phyloP scores from a whole-genome alignment of 2,888 invertebrate genomes.

The Papilio elwesi region DNA sequence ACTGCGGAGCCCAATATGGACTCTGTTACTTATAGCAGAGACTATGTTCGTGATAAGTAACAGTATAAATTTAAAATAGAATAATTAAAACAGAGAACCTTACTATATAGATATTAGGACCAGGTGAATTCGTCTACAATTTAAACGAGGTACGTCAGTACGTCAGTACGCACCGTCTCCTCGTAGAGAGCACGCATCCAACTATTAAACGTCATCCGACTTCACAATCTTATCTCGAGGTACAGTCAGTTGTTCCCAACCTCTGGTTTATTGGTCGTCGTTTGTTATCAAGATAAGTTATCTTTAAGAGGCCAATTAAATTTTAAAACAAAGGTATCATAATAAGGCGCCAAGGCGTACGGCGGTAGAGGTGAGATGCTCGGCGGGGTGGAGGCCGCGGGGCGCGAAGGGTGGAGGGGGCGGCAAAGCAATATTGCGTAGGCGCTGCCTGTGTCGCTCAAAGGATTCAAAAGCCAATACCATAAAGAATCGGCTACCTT shows the following conservation, averaged over 20 bases:
- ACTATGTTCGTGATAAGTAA: too few species aligned
- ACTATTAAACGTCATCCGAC: constrained; percentile 69
- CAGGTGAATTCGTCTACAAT: too few species aligned
- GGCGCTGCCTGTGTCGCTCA: constrained; percentile 76
- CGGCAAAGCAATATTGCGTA: constrained; percentile 60
- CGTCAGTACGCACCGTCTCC: constrained; percentile 37
- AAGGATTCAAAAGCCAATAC: constrained; percentile 66
- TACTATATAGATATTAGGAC: too few species aligned
- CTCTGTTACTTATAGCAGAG: too few species aligned
- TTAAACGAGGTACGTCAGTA: too few species aligned
- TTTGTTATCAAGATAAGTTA: constrained; percentile 84
- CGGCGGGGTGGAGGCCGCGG: constrained; percentile 46
- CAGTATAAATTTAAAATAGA: too few species aligned
- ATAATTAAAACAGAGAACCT: too few species aligned
- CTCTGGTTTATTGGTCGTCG: constrained; percentile 82
- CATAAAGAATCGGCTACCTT: constrained; percentile 61
- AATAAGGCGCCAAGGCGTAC: constrained; percentile 80
- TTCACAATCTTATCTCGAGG: constrained; percentile 74
- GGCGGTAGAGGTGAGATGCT: constrained; percentile 42
- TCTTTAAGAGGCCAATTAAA: constrained; percentile 83
- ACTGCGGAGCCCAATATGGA: not conserved
- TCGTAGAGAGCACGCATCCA: constrained; percentile 47
- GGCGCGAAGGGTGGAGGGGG: constrained; percentile 50
- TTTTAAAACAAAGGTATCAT: constrained; percentile 84
- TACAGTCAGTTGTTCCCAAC: constrained; percentile 73